Base-by-base conservation (phyloP, 2,888 invertebrate species). In the Oscheius sp. region DNA sequence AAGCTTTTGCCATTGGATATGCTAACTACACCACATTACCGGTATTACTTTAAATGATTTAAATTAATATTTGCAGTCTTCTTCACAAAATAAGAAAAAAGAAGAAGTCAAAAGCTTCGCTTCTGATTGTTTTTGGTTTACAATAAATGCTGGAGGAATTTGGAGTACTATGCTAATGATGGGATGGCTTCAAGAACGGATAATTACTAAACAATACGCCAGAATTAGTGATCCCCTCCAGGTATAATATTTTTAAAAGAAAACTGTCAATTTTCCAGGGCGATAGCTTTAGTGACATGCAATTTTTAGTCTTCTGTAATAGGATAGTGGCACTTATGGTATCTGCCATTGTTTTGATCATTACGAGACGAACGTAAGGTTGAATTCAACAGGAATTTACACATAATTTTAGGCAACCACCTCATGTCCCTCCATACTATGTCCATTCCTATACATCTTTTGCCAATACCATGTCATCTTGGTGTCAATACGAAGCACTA, bases 401-500 rank as follows among this genome's bases (percentile, higher is more conserved):
- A 56, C 53, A 27, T n/a, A 56, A 16, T 56, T 25, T 49, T 58
- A 87, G 87, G 41, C 92, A 92, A 75, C 92, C 92, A 0, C 91
- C 93, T 18, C 93, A 94, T 86, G 92, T 92, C 27, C 94, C 94
- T 69, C 97, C 99, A 0, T 91, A 96, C 13, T 96, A 95, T 90
- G 94, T 95, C 90, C 98, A 96, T 90, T 93, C 94, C 0, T 98
- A 93, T 91, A 95, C 96, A 88, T 95, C 97, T 2, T 93, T 99
- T 86, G 95, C 96, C 18, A 99, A 99, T 90, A 94, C 98, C 79
- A 92, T 99, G 92, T 96, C 96, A 89, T 96, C 96, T 61, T 99
- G 98, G 98, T 98, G 96, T 90, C 99, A 99, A 90, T 99, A 99
- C 89, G 99, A 99, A 90, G 98, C 98, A 25, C 91, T 99, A 58